phyloP scores from a whole-genome alignment of 1,140 invertebrate species.

The Lucilia cuprina region DNA sequence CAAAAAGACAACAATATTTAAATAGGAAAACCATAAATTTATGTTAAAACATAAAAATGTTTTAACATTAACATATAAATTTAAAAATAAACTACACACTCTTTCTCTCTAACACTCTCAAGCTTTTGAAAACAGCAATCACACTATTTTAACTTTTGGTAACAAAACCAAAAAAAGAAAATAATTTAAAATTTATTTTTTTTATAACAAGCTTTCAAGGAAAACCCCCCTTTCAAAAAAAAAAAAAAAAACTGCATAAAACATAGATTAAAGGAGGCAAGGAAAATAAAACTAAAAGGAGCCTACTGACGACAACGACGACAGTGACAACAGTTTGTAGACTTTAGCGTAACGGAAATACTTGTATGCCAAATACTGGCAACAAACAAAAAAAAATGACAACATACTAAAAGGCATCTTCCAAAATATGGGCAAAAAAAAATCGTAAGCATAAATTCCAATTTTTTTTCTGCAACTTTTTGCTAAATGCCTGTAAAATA shows the following conservation, averaged over 20 bases:
- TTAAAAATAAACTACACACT: neutral
- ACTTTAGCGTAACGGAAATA: neutral
- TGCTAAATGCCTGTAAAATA: neutral
- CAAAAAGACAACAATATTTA: neutral
- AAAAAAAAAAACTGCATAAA: neutral
- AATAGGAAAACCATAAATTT: neutral
- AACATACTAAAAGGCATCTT: neutral
- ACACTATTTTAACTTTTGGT: too few relatives aligned
- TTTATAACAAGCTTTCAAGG: neutral
- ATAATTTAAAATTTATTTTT: neutral
- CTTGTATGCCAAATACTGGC: constrained; percentile 2
- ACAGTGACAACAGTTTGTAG: neutral
- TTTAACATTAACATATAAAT: neutral
- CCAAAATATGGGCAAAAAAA: neutral
- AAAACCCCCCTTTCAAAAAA: neutral
- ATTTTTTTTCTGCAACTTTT: neutral
- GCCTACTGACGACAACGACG: neutral
- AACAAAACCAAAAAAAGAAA: neutral
- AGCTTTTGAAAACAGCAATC: too few relatives aligned
- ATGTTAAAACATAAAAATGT: neutral
- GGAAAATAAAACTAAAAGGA: neutral
- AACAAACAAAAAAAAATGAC: neutral
- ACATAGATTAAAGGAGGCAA: neutral
- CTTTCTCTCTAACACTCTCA: too few relatives aligned
- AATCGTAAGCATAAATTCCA: neutral